Evolutionary conservation across 2,888 invertebrate genomes (phyloP).

Genomic region (Cephus spinipes): DNA sequence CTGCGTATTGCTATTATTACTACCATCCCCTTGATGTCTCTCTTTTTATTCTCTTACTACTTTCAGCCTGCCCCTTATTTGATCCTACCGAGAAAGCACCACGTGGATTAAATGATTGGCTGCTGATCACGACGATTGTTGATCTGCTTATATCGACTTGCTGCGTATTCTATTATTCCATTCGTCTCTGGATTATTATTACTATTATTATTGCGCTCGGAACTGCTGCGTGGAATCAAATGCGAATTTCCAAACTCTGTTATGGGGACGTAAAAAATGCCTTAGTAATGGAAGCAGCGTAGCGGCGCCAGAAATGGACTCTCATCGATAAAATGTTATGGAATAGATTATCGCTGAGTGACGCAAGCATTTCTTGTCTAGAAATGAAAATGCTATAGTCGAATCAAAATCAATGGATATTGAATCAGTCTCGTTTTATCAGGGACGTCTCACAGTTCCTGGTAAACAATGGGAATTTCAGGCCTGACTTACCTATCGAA

Average conservation of each 20-base stretch:
- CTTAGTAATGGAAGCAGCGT: not conserved
- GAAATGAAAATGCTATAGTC: not conserved
- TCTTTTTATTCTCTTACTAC: not conserved
- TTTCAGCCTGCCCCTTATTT: not conserved
- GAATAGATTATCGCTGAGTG: not conserved
- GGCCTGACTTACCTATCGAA: not conserved
- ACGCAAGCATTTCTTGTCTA: not conserved
- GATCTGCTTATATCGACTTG: not conserved
- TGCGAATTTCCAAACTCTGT: not conserved
- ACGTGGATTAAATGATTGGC: not conserved
- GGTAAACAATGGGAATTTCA: not conserved
- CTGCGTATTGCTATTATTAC: conserved; percentile 1
- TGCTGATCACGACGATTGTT: not conserved
- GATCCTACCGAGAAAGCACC: not conserved
- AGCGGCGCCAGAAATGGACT: not conserved
- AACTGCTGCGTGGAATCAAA: not conserved
- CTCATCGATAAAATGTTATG: not conserved
- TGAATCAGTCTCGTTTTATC: not conserved
- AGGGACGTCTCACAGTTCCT: not conserved
- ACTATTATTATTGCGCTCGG: not conserved
- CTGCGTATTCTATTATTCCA: not conserved
- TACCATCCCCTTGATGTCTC: not conserved
- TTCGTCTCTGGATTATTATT: too few relatives aligned
- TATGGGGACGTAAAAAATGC: not conserved
- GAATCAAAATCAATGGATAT: not conserved